phyloP scores from a whole-genome alignment of 2,797 vertebrate species.

The Amblyopsis hoosieri region DNA sequence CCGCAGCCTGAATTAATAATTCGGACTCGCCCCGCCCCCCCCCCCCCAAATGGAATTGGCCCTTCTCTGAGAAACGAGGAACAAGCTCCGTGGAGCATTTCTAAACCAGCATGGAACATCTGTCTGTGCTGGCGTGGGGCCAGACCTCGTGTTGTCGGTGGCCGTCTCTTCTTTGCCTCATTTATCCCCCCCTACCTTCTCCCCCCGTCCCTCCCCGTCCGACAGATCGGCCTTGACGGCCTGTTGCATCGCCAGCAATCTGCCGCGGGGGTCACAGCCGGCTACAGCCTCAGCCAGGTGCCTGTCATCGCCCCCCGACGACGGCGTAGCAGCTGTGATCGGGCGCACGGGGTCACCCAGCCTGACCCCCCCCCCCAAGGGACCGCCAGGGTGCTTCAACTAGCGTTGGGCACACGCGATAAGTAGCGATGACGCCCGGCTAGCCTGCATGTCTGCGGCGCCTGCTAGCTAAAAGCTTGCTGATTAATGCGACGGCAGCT shows the following conservation, averaged over 20 bases:
- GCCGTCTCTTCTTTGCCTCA: conserved; percentile 41
- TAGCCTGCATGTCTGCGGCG: no score
- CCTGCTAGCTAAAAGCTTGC: no score
- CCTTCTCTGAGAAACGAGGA: conserved; percentile 32
- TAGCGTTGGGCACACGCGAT: conserved; percentile 2
- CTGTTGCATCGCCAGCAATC: conserved; percentile 29
- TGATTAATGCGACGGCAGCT: no score
- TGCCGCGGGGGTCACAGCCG: conserved; percentile 51
- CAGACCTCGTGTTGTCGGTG: conserved; percentile 23
- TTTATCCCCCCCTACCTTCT: conserved; percentile 25
- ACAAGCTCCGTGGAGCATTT: conserved; percentile 24
- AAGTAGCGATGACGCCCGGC: no score
- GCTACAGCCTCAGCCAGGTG: conserved; percentile 67
- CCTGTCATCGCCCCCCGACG: conserved; percentile 45
- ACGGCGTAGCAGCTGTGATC: conserved; percentile 56
- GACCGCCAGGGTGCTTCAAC: conserved; percentile 23
- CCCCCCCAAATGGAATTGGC: conserved; percentile 39
- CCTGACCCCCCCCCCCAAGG: not conserved
- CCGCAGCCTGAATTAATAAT: conserved; percentile 20
- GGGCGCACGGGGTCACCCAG: no score
- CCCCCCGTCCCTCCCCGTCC: no score
- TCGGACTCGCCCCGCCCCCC: conserved; percentile 22
- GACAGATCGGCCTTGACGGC: conserved; percentile 16
- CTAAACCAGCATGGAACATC: conserved; percentile 57
- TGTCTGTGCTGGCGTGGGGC: conserved; percentile 44